Conservation (phyloP, 2,113 vertebrate species). For the Parus major region DNA sequence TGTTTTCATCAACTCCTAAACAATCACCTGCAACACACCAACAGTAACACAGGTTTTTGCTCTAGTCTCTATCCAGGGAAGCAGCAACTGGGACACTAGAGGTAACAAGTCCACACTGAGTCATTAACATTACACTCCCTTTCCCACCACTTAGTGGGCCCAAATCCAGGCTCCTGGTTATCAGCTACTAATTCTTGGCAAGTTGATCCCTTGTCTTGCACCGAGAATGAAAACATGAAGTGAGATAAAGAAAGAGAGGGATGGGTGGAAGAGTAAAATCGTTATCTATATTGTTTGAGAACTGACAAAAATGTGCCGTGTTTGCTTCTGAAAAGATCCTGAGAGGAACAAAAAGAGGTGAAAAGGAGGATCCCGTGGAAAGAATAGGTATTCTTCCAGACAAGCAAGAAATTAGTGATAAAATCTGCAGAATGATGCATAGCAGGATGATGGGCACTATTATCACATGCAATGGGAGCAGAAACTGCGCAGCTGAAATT, state of each 20-base stretch:
- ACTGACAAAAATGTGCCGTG: neutral
- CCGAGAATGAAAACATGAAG: neutral
- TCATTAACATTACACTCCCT: neutral
- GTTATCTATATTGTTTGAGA: neutral
- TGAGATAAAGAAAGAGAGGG: neutral
- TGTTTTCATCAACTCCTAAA: neutral
- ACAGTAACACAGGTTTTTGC: neutral
- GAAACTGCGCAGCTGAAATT: neutral
- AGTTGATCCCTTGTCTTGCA: neutral
- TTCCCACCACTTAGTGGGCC: neutral
- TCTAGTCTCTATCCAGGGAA: neutral
- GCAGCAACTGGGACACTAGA: neutral
- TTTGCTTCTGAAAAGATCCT: neutral
- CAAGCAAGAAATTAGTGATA: neutral
- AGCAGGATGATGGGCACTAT: neutral
- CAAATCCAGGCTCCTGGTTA: neutral
- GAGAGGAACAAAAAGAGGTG: neutral
- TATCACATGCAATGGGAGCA: neutral
- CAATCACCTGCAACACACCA: neutral
- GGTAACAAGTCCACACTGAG: neutral
- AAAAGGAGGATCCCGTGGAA: neutral
- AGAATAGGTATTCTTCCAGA: neutral
- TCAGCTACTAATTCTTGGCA: neutral
- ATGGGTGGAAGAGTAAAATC: neutral
- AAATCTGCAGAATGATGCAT: neutral